Evolutionary conservation across 2,888 invertebrate species (phyloP), one percentile per base, ranked within the genome.

Genomic region (Dynastes hyllus): DNA sequence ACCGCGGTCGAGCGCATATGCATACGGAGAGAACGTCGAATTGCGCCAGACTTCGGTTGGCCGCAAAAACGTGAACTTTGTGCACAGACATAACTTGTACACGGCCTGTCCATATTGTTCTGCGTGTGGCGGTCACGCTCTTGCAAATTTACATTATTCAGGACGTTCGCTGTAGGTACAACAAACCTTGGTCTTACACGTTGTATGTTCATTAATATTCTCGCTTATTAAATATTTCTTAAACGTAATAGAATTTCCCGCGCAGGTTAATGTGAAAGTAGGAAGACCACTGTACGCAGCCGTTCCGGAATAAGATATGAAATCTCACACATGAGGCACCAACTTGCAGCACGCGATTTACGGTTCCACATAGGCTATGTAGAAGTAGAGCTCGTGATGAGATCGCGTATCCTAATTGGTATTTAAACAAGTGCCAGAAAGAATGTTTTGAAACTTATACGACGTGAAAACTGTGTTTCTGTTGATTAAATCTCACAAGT

Each of bases 141-240:
- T 50, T 70, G 29, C 78, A 50, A 50, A 78, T 70, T 32, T 78
- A 58, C 70, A 71, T 78, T 78, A 78, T 78, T 71, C 78, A 70
- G 27, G 45, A 8, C 8, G 55, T 16, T 22, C 55, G 55, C 3
- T 16, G n/a, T 22, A 37, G 32, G 32, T 37, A 37, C 6, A 37
- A 58, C 22, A 45, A 45, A 11, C 11, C 55, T 58, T 58, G 27
- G 22, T 9, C 55, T 22, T 16, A 45, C 45, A 58, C 55, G 55
- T 8, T 58, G 55, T 22, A 58, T 22, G 22, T 58, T 22, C 70
- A 70, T 61, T 78, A 78, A 71, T 71, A 58, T 40, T 61, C 16
- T 6, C 22, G 55, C n/a, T 78, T 61, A 78, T 78, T 78, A 78
- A 78, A 45, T 70, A 61, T 70, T 61, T 63, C 70, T 69, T 70